Base-by-base conservation (phyloP, 2,113 vertebrate genomes). In the Ovibos moschatus region DNA sequence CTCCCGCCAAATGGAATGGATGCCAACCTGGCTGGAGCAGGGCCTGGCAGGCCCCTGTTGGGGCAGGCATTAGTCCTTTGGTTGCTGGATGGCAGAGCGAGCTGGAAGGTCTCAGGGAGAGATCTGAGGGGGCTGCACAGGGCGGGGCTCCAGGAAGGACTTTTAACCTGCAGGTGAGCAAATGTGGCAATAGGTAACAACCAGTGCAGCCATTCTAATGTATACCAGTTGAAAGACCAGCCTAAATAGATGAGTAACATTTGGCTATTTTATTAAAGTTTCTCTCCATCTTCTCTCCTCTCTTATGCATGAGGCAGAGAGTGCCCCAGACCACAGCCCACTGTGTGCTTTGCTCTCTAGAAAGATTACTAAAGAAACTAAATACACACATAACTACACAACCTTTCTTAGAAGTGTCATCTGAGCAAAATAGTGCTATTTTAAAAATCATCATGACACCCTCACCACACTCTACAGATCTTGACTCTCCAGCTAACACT, bases 401-500 rank as follows among this genome's bases (percentile, higher is more conserved):
- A 55, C 30, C 51, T 87, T 60, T 89, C 85, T 96, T 84, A 67
- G 81, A 79, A 30, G 25, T 76, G 27, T 87, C 92, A 95, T 53
- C 76, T 84, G n/a, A 88, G 28, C 47, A 82, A 23, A 96, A 93
- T 67, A 97, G 95, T 96, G 86, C 23, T 76, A 28, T 83, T 82
- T 94, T 92, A 40, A 95, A 96, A 93, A 79, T 62, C 60, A 8
- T 64, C 64, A 47, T 13, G 30, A 43, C 79, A 64, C 47, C 58
- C 76, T 30, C 3, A 89, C 89, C 95, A 36, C 94, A 94, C 89
- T 97, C 98, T 47, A 3, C 83, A 83, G 23, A n/a, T 96, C 92
- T 94, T 87, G 95, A 98, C 92, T 98, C 96, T 82, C 89, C 95
- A 97, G 96, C 74, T 94, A 93, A 78, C 87, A 78, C 64, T 71